Conservation (phyloP, 2,888 invertebrate genomes). For the Helleia helle region DNA sequence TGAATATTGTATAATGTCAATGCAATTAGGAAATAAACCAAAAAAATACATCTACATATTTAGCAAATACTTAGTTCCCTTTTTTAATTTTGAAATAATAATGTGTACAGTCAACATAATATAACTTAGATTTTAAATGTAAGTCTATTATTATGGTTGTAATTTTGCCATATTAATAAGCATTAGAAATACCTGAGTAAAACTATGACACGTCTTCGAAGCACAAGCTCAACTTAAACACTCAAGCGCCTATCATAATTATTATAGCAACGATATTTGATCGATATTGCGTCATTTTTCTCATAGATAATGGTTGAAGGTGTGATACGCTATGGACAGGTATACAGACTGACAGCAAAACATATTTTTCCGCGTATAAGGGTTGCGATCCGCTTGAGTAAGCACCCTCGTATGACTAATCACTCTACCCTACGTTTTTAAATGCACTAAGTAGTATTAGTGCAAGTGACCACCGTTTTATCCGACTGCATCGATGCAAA, state of each 20-base stretch:
- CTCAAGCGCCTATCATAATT: slow-evolving; percentile 20
- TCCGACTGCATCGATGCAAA: no score
- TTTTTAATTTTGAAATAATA: no score
- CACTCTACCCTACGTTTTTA: slow-evolving; percentile 8
- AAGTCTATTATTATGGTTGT: no score
- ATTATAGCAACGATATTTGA: slow-evolving; percentile 21
- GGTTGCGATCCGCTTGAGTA: slow-evolving; percentile 39
- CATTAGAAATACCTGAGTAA: no score
- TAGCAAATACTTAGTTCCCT: no score
- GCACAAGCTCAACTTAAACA: no score
- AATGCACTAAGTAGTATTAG: not conserved
- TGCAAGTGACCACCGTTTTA: not conserved
- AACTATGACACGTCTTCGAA: no score
- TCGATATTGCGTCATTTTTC: not conserved
- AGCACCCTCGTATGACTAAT: slow-evolving; percentile 32
- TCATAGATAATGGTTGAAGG: slow-evolving; percentile 18
- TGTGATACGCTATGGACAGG: slow-evolving; percentile 27
- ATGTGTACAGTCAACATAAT: no score
- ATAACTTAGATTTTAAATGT: no score
- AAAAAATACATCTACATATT: no score
- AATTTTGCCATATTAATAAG: no score
- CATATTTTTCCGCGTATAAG: slow-evolving; percentile 29
- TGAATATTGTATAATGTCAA: no score
- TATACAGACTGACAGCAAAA: slow-evolving; percentile 32
- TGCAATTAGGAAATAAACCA: not conserved